A percentile compares a stretch with the other conserved stretches of the same genome.
Evolutionary conservation across 2,797 vertebrate species (phyloP).

Genomic region (Sarcophilus harrisii): DNA sequence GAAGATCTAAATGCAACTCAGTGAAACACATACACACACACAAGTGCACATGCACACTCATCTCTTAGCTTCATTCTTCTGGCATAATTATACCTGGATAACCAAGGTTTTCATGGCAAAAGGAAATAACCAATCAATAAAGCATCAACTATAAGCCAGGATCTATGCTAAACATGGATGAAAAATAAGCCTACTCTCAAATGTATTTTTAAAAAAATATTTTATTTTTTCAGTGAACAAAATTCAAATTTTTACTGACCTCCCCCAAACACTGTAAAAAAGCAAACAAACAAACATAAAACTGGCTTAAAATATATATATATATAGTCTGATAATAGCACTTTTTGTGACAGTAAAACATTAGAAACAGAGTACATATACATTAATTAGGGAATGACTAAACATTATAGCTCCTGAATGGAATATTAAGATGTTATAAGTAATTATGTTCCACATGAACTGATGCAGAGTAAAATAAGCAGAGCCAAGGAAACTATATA

Average conservation of each 20-base stretch:
- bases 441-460: neutral
- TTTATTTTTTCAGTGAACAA: neutral
- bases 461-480: neutral
- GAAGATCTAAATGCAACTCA: neutral
- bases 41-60: neutral
- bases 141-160: conserved; percentile 15
- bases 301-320: neutral
- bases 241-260: neutral
- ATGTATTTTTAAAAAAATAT: neutral
- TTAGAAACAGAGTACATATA: neutral
- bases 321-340: neutral
- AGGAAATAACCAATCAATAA: neutral
- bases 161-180: neutral
- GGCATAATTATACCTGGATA: neutral
- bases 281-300: too few species aligned
- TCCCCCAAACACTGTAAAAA: neutral
- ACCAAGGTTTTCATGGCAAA: neutral
- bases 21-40: too few species aligned
- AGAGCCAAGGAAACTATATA: neutral
- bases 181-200: neutral
- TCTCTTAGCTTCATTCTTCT: neutral
- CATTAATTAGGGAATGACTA: neutral
- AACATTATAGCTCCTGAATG: neutral
- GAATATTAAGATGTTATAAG: neutral
- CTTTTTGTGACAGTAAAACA: neutral